These are phyloP conservation scores for Semaprochilodus insignis DNA, from an alignment of 2,797 vertebrate genomes.

Conservation along the genomic window DNA sequence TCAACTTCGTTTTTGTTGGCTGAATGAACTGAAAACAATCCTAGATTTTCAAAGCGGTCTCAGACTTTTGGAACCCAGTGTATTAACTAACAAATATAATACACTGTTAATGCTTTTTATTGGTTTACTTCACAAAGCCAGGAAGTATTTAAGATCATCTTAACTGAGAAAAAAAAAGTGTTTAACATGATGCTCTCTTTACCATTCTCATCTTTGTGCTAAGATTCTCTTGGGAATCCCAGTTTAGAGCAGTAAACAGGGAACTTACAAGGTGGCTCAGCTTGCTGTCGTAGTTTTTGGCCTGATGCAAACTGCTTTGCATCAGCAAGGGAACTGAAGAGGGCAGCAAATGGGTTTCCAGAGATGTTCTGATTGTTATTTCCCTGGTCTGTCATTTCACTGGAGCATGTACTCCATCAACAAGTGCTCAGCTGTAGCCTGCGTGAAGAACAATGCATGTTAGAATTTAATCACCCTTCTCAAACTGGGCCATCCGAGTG, in stretches of 20 bases:
- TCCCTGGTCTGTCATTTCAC: slow-evolving; percentile 98
- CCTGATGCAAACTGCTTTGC: slow-evolving; percentile 94
- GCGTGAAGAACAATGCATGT: slow-evolving; percentile 35
- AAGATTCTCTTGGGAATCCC: no score
- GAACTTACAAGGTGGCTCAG: slow-evolving; percentile 78
- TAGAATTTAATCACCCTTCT: slow-evolving; percentile 19
- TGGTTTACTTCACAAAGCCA: no score
- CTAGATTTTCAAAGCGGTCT: no score
- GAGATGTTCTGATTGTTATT: slow-evolving; percentile 99
- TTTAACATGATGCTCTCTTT: no score
- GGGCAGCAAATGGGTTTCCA: slow-evolving; percentile 95
- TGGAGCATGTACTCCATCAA: slow-evolving; percentile 79
- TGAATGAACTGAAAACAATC: no score
- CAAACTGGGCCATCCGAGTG: background rate
- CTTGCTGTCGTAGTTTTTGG: slow-evolving; percentile 84
- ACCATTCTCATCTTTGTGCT: no score
- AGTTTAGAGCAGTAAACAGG: background rate
- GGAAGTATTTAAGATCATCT: no score
- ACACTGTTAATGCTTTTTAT: no score
- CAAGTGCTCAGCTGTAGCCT: slow-evolving; percentile 46
- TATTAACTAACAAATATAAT: no score
- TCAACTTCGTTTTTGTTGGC: no score
- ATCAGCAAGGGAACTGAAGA: slow-evolving; percentile 95
- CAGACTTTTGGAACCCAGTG: no score
- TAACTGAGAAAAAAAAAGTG: no score